A percentile compares a stretch with the other conserved stretches of the same genome.
phyloP scores from a whole-genome alignment of 2,113 vertebrate genomes.

The Oxyura jamaicensis region DNA sequence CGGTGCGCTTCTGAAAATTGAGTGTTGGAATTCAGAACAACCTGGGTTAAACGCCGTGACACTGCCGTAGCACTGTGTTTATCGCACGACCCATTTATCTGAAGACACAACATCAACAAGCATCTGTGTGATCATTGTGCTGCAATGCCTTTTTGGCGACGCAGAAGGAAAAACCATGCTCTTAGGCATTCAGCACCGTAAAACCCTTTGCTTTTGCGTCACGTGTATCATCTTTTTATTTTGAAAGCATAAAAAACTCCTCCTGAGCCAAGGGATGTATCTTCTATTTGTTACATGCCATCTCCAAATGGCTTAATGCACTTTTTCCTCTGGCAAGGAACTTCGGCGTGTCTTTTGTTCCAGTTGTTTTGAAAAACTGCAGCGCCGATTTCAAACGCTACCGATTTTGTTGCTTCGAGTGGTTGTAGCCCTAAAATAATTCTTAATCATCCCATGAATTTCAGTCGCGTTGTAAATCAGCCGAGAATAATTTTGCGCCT shows the following conservation, averaged over 20 bases:
- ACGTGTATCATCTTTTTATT: background rate
- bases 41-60: background rate
- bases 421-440: background rate
- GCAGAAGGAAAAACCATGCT: background rate
- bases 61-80: background rate
- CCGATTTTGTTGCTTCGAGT: background rate
- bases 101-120: slow-evolving; percentile 5
- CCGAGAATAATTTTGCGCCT: background rate
- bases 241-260: background rate
- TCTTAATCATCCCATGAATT: background rate
- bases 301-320: background rate
- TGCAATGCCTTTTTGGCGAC: background rate
- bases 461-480: background rate
- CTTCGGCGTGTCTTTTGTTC: background rate
- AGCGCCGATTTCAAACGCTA: background rate
- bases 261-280: background rate
- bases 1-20: slow-evolving; percentile 10
- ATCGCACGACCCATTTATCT: background rate
- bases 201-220: background rate
- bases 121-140: background rate
- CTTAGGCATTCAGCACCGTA: background rate
- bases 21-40: background rate
- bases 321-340: background rate
- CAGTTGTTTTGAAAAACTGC: background rate
- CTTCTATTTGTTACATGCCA: background rate